These are phyloP conservation scores for Dicentrarchus labrax DNA, from an alignment of 2,113 vertebrate genomes.

Conservation along the genomic window DNA sequence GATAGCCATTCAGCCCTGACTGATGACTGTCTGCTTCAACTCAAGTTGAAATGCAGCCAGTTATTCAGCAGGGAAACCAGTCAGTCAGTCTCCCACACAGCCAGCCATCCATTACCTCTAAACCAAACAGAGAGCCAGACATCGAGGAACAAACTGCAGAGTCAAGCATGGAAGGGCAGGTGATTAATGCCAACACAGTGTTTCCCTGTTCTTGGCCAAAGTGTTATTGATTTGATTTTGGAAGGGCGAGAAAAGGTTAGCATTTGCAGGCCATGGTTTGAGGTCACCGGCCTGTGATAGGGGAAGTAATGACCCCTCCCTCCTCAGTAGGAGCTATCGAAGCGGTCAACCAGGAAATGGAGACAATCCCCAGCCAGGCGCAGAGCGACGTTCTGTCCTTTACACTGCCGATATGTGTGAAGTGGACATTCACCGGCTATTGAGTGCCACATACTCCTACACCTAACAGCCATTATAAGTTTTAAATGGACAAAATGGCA, in stretches of 20 bases:
- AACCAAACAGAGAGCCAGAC: constrained; percentile 64
- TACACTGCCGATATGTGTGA: constrained; percentile 73
- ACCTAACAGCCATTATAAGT: constrained; percentile 50
- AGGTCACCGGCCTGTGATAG: constrained; percentile 73
- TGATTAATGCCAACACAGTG: constrained; percentile 82
- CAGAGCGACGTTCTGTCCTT: constrained; percentile 68
- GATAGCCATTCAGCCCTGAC: not conserved
- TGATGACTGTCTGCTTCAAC: constrained; percentile 18
- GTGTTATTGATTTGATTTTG: constrained; percentile 84
- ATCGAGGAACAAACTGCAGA: constrained; percentile 70
- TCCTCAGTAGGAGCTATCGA: constrained; percentile 62
- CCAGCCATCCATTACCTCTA: constrained; percentile 63
- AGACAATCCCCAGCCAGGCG: constrained; percentile 77
- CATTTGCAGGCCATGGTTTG: constrained; percentile 71
- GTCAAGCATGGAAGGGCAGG: constrained; percentile 82
- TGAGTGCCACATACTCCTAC: constrained; percentile 60
- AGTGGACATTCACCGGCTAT: constrained; percentile 73
- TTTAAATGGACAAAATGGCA: constrained; percentile 25
- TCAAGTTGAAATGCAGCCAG: constrained; percentile 14
- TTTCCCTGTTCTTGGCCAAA: constrained; percentile 77
- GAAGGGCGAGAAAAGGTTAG: constrained; percentile 82
- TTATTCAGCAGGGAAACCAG: constrained; percentile 35
- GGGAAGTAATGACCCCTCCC: constrained; percentile 74
- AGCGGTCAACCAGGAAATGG: constrained; percentile 86
- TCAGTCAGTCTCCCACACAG: constrained; percentile 55